phyloP scores from a whole-genome alignment of 2,888 invertebrate species.

The Ischnus inquisitorius region DNA sequence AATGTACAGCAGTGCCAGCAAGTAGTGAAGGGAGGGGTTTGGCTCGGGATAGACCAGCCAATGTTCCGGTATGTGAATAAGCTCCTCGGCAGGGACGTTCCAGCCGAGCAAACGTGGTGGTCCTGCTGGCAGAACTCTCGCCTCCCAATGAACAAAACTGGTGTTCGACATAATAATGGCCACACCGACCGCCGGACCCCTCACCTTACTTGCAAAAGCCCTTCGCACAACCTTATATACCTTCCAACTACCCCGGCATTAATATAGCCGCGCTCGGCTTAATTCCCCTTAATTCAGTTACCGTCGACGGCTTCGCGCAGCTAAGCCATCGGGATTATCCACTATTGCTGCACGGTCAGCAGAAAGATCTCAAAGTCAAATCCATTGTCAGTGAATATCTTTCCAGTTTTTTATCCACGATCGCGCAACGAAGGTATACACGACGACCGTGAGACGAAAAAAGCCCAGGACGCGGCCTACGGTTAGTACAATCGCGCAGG shows the following conservation, averaged over 20 bases:
- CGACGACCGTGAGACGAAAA: background rate
- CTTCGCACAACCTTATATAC: constrained; percentile 69
- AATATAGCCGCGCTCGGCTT: constrained; percentile 61
- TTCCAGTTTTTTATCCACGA: constrained; percentile 3
- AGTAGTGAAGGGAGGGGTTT: constrained; percentile 92
- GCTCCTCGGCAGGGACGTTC: constrained; percentile 92
- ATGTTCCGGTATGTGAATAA: constrained; percentile 90
- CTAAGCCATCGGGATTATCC: constrained; percentile 79
- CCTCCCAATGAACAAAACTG: constrained; percentile 81
- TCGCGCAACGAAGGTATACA: background rate
- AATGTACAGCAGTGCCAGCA: constrained; percentile 92
- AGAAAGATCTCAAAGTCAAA: constrained; percentile 79
- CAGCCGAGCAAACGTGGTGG: constrained; percentile 89
- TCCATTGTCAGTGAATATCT: constrained; percentile 72
- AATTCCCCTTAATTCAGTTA: constrained; percentile 68
- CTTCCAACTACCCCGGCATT: constrained; percentile 47
- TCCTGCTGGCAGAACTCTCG: constrained; percentile 81
- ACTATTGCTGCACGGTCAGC: constrained; percentile 78
- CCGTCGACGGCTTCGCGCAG: constrained; percentile 80
- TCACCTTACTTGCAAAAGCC: constrained; percentile 73
- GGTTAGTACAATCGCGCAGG: background rate
- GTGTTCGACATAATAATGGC: constrained; percentile 79
- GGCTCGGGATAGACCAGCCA: constrained; percentile 94
- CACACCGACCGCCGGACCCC: constrained; percentile 79
- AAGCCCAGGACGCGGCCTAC: background rate